Conservation (phyloP, 2,113 vertebrate species). For the Butorides virescens region DNA sequence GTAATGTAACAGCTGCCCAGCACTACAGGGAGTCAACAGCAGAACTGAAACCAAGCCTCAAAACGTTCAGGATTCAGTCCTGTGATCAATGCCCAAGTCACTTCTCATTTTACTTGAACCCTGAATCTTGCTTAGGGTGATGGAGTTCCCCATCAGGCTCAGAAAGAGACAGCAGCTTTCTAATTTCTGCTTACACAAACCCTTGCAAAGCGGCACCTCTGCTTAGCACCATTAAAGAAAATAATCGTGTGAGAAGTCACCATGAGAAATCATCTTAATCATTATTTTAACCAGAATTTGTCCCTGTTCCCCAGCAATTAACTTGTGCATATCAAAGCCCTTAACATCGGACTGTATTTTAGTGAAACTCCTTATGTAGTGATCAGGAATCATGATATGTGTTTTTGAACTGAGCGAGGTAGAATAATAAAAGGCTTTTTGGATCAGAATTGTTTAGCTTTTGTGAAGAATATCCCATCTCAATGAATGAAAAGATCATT, state of each 20-base stretch:
- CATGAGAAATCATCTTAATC: background rate
- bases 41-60: slow-evolving; percentile 22
- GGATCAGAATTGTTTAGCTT: background rate
- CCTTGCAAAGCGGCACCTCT: background rate
- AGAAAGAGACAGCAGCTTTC: background rate
- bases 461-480: background rate
- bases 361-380: background rate
- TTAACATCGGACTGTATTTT: background rate
- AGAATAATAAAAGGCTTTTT: background rate
- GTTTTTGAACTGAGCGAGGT: background rate
- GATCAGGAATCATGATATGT: accelerated
- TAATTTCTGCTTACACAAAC: background rate
- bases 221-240: background rate
- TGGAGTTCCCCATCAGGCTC: background rate
- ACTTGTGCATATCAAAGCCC: background rate
- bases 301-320: background rate
- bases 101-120: background rate
- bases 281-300: background rate
- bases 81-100: background rate
- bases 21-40: background rate
- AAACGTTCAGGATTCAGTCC: background rate
- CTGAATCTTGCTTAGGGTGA: background rate
- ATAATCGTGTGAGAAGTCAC: background rate
- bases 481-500: background rate
- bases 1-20: background rate